Percentiles rank a stretch among this genome's conserved stretches.
Evolutionary conservation across 2,113 vertebrate species (phyloP).

Genomic region (Dolichotis patagonum): DNA sequence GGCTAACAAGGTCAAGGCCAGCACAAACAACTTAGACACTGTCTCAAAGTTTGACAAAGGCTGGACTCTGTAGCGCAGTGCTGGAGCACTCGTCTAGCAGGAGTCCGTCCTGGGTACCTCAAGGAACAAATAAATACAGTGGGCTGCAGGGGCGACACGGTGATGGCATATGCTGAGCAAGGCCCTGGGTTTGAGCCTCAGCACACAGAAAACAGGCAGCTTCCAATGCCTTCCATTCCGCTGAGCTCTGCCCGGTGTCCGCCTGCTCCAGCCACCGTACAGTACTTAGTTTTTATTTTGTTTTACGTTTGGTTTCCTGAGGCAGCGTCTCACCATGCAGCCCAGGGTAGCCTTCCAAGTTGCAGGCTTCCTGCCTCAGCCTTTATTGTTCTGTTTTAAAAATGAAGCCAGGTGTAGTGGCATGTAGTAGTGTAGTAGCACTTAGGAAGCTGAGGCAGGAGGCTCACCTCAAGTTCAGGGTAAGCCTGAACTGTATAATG

Average conservation of each 20-base stretch:
- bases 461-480: background rate
- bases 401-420: background rate
- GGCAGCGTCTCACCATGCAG: background rate
- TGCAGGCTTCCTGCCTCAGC: background rate
- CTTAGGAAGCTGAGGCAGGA: background rate
- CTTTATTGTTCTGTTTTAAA: background rate
- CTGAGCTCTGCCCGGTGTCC: fast-evolving
- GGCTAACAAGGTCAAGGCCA: background rate
- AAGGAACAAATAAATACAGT: background rate
- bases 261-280: fast-evolving
- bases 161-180: too few relatives aligned
- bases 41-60: background rate
- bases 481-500: background rate
- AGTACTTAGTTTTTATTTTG: background rate
- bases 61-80: background rate
- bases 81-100: background rate
- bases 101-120: background rate
- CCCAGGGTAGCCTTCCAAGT: background rate
- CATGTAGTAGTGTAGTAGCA: too few relatives aligned
- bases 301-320: background rate
- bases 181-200: too few relatives aligned
- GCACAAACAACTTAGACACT: background rate
- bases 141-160: too few relatives aligned
- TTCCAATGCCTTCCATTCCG: fast-evolving
- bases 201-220: too few relatives aligned